These are phyloP conservation scores for Spermophilus dauricus DNA, from an alignment of 2,113 vertebrate species.

Conservation along the genomic window DNA sequence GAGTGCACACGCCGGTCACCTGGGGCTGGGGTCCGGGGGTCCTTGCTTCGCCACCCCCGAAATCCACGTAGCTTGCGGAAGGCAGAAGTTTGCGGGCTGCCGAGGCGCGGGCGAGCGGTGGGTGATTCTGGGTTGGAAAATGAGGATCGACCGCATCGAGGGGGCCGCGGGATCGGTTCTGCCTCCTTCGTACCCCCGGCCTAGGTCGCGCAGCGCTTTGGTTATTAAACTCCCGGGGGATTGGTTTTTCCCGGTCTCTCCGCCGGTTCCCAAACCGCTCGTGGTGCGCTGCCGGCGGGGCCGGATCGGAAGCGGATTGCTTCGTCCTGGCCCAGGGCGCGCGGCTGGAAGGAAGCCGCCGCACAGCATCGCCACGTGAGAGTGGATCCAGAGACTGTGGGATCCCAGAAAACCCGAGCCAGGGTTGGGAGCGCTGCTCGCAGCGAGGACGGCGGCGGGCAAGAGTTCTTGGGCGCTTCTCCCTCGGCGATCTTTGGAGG, in stretches of 20 bases:
- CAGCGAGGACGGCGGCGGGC: not conserved
- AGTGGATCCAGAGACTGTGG: not conserved
- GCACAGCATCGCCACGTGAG: no score
- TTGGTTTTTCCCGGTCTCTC: not conserved
- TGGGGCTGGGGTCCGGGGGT: not conserved
- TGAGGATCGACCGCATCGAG: not conserved
- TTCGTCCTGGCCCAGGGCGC: not conserved
- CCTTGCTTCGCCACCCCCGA: not conserved
- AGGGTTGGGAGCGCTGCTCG: not conserved
- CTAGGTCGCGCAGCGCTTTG: not conserved
- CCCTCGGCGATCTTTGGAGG: not conserved
- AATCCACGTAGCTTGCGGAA: not conserved
- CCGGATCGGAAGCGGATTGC: not conserved
- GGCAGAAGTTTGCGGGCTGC: not conserved
- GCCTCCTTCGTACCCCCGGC: not conserved
- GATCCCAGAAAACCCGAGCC: not conserved
- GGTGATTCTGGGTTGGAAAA: not conserved
- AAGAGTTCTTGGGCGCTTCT: not conserved
- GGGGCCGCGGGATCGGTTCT: not conserved
- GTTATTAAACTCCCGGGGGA: not conserved
- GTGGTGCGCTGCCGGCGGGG: not conserved
- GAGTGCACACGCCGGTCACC: slow-evolving; percentile 85
- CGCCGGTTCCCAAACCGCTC: not conserved
- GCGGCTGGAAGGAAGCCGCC: not conserved
- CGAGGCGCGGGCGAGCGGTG: not conserved